Conservation (phyloP, 2,113 vertebrate genomes). For the Elaphurus davidianus region DNA sequence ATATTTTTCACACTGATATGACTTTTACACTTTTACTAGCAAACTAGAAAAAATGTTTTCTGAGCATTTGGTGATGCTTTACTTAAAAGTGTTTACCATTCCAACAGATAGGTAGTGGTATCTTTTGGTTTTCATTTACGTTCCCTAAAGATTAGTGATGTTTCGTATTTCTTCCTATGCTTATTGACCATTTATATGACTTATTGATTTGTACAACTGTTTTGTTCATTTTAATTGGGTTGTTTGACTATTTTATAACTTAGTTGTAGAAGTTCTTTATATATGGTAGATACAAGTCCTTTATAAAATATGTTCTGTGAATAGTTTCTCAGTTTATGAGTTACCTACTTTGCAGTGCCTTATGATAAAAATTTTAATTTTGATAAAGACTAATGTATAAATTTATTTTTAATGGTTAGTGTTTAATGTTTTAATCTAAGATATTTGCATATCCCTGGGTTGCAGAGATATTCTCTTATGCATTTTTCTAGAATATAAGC, state of each 20-base stretch:
- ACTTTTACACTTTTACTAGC: not conserved
- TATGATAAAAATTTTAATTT: not conserved
- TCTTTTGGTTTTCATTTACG: not conserved
- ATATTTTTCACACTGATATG: not conserved
- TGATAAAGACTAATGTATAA: not conserved
- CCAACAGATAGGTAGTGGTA: not conserved
- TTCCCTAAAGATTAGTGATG: not conserved
- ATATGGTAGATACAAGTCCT: not conserved
- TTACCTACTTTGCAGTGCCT: not conserved
- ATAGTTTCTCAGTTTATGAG: not conserved
- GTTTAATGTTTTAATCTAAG: not conserved
- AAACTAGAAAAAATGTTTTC: not conserved
- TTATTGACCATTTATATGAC: not conserved
- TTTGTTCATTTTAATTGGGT: not conserved
- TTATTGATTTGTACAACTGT: not conserved
- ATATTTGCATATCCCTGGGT: not conserved
- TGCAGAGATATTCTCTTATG: not conserved
- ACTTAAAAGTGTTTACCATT: not conserved
- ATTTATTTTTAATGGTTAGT: not conserved
- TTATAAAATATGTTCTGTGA: not conserved
- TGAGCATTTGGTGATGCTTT: not conserved
- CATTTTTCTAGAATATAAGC: not conserved
- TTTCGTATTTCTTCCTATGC: accelerated
- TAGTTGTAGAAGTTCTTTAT: not conserved
- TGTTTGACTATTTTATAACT: not conserved